phyloP scores from a whole-genome alignment of 2,888 invertebrate species.

The Ornithoptera alexandrae region DNA sequence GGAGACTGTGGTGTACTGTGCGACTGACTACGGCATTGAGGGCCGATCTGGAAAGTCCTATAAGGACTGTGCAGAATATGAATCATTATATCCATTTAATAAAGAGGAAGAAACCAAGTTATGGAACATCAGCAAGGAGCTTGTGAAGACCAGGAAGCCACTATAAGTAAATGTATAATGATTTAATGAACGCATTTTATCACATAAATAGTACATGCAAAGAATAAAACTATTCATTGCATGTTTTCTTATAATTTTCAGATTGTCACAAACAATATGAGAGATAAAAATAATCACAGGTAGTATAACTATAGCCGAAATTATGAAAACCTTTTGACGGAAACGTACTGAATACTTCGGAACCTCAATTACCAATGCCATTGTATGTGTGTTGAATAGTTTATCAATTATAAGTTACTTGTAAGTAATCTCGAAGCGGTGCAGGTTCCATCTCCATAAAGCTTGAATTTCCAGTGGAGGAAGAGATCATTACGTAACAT shows the following conservation, averaged over 20 bases:
- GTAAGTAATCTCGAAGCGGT: no score
- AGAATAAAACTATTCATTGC: background rate
- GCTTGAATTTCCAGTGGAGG: no score
- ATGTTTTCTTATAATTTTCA: background rate
- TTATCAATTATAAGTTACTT: no score
- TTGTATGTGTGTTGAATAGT: no score
- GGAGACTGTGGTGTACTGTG: constrained; percentile 88
- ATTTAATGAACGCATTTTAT: background rate
- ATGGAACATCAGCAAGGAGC: constrained; percentile 84
- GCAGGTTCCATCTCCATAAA: no score
- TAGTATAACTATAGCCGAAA: background rate
- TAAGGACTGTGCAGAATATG: constrained; percentile 84
- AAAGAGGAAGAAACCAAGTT: constrained; percentile 82
- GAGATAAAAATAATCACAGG: background rate
- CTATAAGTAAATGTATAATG: background rate
- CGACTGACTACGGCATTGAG: constrained; percentile 80
- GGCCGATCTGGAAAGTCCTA: constrained; percentile 87
- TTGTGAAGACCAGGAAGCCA: constrained; percentile 68
- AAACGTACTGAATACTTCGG: no score
- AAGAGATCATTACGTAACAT: no score
- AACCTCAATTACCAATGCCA: no score
- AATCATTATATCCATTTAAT: constrained; percentile 81
- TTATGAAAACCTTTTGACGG: no score
- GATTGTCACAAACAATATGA: background rate
- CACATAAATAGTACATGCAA: background rate